These are phyloP conservation scores for Drosophila punjabiensis DNA, from an alignment of 1,140 invertebrate genomes.

Conservation along the genomic window DNA sequence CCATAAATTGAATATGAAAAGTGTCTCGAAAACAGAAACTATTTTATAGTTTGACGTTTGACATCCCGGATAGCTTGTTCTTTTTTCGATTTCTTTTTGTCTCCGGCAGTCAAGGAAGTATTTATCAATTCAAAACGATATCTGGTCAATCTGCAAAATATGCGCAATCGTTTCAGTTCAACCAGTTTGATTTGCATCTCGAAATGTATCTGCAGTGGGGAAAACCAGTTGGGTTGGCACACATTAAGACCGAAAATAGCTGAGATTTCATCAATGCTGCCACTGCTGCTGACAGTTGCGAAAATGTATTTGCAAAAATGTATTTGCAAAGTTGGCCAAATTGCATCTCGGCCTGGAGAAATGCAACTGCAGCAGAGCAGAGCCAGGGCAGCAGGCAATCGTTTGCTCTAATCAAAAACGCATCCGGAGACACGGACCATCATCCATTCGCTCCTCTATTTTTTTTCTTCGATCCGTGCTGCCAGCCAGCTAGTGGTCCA, in stretches of 20 bases:
- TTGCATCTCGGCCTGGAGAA: conserved; percentile 24
- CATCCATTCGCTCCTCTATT: conserved; percentile 1
- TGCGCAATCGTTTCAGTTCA: conserved; percentile 31
- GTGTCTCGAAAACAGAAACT: not conserved
- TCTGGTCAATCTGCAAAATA: conserved; percentile 42
- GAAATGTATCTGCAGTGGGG: conserved; percentile 29
- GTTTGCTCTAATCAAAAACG: conserved; percentile 45
- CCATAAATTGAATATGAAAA: conserved; percentile 5
- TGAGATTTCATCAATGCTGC: conserved; percentile 31
- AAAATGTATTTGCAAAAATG: no score
- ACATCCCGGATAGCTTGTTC: conserved; percentile 18
- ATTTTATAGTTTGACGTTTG: not conserved
- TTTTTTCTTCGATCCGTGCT: conserved; percentile 4
- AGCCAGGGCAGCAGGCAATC: conserved; percentile 17
- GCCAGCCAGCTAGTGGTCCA: conserved; percentile 6
- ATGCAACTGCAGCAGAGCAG: conserved; percentile 6
- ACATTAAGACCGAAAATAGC: conserved; percentile 35
- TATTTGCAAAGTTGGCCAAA: conserved; percentile 10
- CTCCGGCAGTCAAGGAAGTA: conserved; percentile 34
- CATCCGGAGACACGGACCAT: conserved; percentile 37
- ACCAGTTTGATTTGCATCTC: conserved; percentile 57
- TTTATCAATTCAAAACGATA: conserved; percentile 50
- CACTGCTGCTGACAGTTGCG: conserved; percentile 28
- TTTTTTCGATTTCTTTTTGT: not conserved
- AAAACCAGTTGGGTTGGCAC: conserved; percentile 43